phyloP scores from a whole-genome alignment of 2,888 invertebrate species.

The Blera fallax region DNA sequence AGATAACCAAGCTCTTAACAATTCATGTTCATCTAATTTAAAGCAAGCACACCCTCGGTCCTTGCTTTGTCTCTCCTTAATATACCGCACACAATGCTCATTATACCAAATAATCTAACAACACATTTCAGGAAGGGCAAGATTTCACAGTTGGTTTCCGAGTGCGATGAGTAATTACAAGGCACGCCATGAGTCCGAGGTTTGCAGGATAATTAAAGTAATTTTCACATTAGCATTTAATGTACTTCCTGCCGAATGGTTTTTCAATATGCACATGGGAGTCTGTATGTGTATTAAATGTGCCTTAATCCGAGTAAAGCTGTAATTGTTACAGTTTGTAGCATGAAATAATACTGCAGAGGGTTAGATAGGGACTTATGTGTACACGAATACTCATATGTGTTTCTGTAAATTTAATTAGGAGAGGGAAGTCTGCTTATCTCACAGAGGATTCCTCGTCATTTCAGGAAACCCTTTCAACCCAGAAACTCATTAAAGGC shows the following conservation, averaged over 20 bases:
- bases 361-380: background rate
- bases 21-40: background rate
- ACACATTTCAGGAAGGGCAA: background rate
- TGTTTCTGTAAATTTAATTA: no score
- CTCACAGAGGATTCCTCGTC: no score
- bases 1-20: background rate
- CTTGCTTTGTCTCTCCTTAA: background rate
- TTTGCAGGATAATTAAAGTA: constrained; percentile 16
- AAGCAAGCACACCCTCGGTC: background rate
- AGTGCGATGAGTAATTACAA: constrained; percentile 6
- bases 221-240: constrained; percentile 1
- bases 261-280: background rate
- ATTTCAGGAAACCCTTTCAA: no score
- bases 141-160: background rate
- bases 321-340: background rate
- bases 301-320: background rate
- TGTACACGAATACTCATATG: no score
- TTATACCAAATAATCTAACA: background rate
- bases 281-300: background rate
- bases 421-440: no score
- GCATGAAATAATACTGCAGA: background rate
- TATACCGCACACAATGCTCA: background rate
- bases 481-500: no score
- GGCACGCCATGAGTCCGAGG: background rate
- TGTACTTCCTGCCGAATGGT: constrained; percentile 3